These are phyloP conservation scores for Eumerus sabulonum DNA, from an alignment of 2,888 invertebrate genomes.

Conservation along the genomic window DNA sequence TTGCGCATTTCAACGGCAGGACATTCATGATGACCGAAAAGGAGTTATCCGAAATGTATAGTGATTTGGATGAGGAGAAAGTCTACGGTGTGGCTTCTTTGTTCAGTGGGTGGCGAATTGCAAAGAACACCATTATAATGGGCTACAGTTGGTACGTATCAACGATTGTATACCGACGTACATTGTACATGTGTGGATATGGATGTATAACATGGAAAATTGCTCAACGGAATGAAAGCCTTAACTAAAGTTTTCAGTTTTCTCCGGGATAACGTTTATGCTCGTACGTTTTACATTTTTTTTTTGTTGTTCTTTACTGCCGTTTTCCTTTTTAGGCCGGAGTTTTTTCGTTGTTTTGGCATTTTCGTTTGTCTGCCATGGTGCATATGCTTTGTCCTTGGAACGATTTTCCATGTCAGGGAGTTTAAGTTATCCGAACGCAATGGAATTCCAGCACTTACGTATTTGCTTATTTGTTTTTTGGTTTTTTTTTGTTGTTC, in stretches of 20 bases:
- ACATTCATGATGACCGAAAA: constrained; percentile 77
- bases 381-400: constrained; percentile 67
- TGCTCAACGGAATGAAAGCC: constrained; percentile 65
- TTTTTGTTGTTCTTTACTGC: constrained; percentile 13
- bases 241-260: constrained; percentile 56
- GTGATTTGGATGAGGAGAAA: constrained; percentile 74
- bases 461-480: constrained; percentile 29
- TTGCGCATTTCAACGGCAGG: constrained; percentile 81
- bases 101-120: constrained; percentile 81
- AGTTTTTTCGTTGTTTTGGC: constrained; percentile 1
- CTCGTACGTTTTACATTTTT: constrained; percentile 35
- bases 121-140: constrained; percentile 81
- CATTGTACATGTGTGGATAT: background rate
- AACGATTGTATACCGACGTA: no score
- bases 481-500: constrained; percentile 27
- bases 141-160: constrained; percentile 80
- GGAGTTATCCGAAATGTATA: constrained; percentile 79
- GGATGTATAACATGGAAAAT: constrained; percentile 48
- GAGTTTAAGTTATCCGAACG: constrained; percentile 55
- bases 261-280: constrained; percentile 44
- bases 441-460: constrained; percentile 66
- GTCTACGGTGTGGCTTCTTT: constrained; percentile 81
- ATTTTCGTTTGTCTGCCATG: constrained; percentile 49
- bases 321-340: no score
- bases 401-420: constrained; percentile 66